phyloP scores from a whole-genome alignment of 2,888 invertebrate genomes.

The Rhagonycha fulva region DNA sequence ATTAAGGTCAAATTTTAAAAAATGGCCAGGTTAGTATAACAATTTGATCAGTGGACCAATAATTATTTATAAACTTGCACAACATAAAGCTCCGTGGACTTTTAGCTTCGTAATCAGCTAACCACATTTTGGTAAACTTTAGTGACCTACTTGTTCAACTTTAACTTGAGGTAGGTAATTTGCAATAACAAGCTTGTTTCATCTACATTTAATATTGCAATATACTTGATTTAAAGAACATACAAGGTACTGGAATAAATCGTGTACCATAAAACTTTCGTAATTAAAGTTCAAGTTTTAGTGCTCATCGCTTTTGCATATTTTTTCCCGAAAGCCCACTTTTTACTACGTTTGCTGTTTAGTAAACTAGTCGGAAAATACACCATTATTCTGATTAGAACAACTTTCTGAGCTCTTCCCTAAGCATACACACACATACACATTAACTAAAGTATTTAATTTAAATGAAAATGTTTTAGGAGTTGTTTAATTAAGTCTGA shows the following conservation, averaged over 20 bases:
- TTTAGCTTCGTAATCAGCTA: not conserved
- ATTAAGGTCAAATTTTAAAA: not conserved
- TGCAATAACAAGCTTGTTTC: not conserved
- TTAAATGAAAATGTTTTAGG: not conserved
- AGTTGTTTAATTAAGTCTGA: not conserved
- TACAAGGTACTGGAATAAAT: not conserved
- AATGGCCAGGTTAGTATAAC: too few relatives aligned
- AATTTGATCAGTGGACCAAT: too few relatives aligned
- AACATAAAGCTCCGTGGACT: not conserved
- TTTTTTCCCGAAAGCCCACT: not conserved
- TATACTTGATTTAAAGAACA: not conserved
- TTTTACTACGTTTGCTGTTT: not conserved
- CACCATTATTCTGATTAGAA: not conserved
- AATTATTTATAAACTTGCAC: not conserved
- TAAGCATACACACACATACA: not conserved
- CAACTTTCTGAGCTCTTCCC: not conserved
- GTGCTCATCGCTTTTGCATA: not conserved
- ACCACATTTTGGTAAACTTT: not conserved
- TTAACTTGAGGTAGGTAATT: not conserved
- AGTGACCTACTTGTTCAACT: not conserved
- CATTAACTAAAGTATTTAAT: not conserved
- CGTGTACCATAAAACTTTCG: not conserved
- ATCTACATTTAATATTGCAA: not conserved
- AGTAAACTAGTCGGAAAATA: not conserved
- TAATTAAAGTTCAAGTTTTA: not conserved